Base-by-base conservation (phyloP, 2,888 invertebrate species). In the Noctua janthina region DNA sequence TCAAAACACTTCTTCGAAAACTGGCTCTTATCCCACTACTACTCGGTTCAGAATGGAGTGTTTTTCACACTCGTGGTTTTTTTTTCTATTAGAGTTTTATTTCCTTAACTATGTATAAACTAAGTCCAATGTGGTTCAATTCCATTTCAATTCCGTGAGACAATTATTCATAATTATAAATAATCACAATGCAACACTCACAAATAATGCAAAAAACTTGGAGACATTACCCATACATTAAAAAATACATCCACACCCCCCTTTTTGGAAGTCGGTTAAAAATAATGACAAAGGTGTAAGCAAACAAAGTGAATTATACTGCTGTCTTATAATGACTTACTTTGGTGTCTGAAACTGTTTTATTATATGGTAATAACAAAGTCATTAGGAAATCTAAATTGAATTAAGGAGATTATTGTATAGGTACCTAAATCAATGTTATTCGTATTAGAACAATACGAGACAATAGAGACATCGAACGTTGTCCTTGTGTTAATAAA, bases 281-380 rank as follows among this genome's bases (percentile, higher is more conserved):
- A 68, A 49, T 51, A 78, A 69, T 59, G 8, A 68, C 17, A 35
- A 13, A 69, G 6, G 10, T 59, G 20, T 29, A 72, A 64, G 17
- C 29, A 74, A 69, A 46, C 4, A 69, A n/a, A 4, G 10, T 23
- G 6, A 46, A 54, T 2, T 54, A 62, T 62, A 62, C 2, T 35
- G 17, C 66, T 29, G 23, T 15, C 10, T 39, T 39, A 15, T 83
- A 43, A 67, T 68, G 17, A 62, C 81, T 62, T 69, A 62, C 59
- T 64, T 84, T 39, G 62, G 4, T 49, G 5, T 15, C n/a, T 15
- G 15, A 78, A 78, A 79, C 10, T 23, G 1, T 39, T 6, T 62
- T 62, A 81, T 81, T 81, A 72, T 64, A 43, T 6, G n/a, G 51
- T 73, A 72, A 72, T 79, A 76, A 83, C 4, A 56, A 66, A 56